Evolutionary conservation across 2,113 vertebrate genomes (phyloP).

Genomic region (Trogon melanurus): DNA sequence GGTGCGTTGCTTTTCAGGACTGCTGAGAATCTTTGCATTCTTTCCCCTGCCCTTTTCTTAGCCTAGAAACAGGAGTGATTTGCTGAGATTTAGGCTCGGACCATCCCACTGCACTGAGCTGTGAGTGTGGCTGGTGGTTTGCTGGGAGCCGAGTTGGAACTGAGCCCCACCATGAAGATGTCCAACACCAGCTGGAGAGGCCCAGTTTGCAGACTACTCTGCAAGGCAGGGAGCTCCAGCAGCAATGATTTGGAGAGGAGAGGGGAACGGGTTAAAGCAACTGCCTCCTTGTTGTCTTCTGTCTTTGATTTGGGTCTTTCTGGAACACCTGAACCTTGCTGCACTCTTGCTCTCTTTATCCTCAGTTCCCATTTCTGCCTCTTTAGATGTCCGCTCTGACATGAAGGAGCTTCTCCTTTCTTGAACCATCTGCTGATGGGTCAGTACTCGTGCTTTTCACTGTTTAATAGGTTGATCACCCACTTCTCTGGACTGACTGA

Average conservation of each 20-base stretch:
- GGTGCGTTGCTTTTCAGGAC: neutral
- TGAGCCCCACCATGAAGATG: rapidly evolving
- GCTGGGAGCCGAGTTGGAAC: neutral
- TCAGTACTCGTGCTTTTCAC: neutral
- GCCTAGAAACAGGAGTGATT: rapidly evolving
- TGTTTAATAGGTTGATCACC: neutral
- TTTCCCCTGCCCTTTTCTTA: neutral
- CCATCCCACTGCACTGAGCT: neutral
- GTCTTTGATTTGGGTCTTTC: neutral
- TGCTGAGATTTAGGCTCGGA: rapidly evolving
- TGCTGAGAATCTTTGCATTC: neutral
- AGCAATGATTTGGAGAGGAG: neutral
- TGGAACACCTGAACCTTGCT: rapidly evolving
- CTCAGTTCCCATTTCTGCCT: neutral
- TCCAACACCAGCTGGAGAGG: neutral
- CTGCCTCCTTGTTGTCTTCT: rapidly evolving
- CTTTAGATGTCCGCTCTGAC: neutral
- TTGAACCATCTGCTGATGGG: neutral
- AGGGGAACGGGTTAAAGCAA: neutral
- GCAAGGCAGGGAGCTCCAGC: neutral
- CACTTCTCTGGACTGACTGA: neutral
- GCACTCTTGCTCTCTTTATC: neutral
- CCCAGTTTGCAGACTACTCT: neutral
- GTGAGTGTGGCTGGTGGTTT: rapidly evolving
- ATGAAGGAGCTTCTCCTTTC: neutral